These are phyloP conservation scores for Spilogale gracilis DNA, from an alignment of 2,113 vertebrate genomes.

Conservation along the genomic window DNA sequence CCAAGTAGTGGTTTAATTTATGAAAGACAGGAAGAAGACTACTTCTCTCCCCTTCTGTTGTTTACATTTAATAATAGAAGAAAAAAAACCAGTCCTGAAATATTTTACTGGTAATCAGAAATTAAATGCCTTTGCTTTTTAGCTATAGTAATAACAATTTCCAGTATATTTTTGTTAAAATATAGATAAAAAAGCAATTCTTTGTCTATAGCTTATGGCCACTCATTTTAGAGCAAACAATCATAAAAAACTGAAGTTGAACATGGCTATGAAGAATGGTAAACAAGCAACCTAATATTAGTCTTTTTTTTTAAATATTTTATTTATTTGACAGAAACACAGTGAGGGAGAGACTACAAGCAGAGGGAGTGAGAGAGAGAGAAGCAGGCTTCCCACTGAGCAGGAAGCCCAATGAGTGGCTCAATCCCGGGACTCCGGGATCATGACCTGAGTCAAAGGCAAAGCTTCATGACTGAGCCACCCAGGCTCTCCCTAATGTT, in stretches of 20 bases:
- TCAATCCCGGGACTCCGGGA: too few relatives aligned
- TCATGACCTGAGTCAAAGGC: too few relatives aligned
- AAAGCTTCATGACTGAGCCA: too few relatives aligned
- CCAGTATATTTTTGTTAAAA: background rate
- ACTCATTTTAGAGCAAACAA: background rate
- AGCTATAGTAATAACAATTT: background rate
- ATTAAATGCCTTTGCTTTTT: conserved; percentile 38
- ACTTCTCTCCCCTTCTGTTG: conserved; percentile 10
- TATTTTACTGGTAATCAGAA: conserved; percentile 35
- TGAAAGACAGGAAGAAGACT: background rate
- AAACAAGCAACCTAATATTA: conserved; percentile 20
- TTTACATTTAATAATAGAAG: conserved; percentile 46
- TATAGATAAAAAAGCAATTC: background rate
- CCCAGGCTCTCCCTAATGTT: background rate
- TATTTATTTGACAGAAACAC: too few relatives aligned
- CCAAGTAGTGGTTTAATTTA: conserved; percentile 61
- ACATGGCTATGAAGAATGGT: background rate
- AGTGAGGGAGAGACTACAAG: too few relatives aligned
- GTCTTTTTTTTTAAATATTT: background rate
- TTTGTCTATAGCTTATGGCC: background rate
- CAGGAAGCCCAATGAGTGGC: too few relatives aligned
- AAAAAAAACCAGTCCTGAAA: conserved; percentile 26
- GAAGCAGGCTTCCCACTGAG: too few relatives aligned
- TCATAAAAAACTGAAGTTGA: conserved; percentile 24
- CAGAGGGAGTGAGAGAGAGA: too few relatives aligned